A percentile compares a stretch with the other conserved stretches of the same genome.
phyloP scores from a whole-genome alignment of 2,888 invertebrate genomes.

The Acanthosepion lycidas region DNA sequence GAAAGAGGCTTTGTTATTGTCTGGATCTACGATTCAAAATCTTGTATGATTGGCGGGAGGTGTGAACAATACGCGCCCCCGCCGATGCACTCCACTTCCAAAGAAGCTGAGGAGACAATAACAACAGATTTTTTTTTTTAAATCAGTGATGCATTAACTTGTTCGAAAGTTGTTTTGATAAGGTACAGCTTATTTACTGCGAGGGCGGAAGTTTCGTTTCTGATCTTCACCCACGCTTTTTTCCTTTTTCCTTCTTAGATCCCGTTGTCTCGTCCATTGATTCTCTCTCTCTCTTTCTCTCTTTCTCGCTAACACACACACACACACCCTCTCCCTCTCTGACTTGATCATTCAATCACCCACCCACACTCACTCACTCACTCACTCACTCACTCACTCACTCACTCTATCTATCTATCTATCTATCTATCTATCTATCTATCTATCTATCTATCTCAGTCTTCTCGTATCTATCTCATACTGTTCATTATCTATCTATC shows the following conservation, averaged over 20 bases:
- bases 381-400: too few species aligned
- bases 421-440: too few species aligned
- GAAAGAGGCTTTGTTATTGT: too few species aligned
- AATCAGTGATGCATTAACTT: neutral
- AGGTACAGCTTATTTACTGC: neutral
- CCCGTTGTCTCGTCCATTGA: neutral
- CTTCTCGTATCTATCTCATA: too few species aligned
- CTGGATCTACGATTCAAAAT: too few species aligned
- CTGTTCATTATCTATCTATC: too few species aligned
- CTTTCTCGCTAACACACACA: neutral
- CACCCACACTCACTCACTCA: neutral
- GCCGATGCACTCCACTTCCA: neutral
- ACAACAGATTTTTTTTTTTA: neutral
- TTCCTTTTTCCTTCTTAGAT: neutral
- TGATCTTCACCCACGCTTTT: neutral
- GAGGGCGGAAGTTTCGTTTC: neutral
- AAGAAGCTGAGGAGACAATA: neutral
- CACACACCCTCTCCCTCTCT: neutral
- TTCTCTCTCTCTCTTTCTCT: neutral
- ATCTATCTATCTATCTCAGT: too few species aligned
- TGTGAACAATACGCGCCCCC: neutral
- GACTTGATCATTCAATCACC: neutral
- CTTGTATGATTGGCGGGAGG: neutral
- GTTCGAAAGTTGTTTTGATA: neutral
- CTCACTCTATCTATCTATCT: too few species aligned